Conservation (phyloP, 2,797 vertebrate species). For the Gambelia wislizenii region DNA sequence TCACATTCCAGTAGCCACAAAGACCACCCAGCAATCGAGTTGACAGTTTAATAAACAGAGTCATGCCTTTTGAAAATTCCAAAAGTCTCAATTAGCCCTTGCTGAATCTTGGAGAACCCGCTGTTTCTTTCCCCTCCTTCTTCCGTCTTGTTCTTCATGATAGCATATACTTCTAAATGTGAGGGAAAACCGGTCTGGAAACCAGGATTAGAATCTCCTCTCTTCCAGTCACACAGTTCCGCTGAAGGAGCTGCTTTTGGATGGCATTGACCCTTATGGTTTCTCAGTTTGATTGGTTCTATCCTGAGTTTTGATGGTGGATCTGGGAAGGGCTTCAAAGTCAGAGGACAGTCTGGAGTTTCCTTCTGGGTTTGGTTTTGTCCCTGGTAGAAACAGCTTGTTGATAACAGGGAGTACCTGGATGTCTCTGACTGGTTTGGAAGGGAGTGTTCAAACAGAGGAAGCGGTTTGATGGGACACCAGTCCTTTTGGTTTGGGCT, state of each 20-base stretch:
- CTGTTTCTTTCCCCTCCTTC: accelerated
- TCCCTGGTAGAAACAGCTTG: background rate
- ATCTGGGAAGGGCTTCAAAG: background rate
- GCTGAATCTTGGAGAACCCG: background rate
- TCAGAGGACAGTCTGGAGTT: background rate
- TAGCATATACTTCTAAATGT: background rate
- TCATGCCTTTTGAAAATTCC: background rate
- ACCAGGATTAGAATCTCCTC: background rate
- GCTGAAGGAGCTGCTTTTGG: background rate
- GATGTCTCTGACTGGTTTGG: background rate
- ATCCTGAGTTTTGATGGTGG: background rate
- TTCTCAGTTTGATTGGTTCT: background rate
- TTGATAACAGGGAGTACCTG: accelerated
- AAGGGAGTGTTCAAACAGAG: no score
- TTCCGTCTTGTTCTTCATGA: background rate
- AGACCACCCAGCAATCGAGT: background rate
- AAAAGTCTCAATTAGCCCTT: background rate
- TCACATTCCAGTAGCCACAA: background rate
- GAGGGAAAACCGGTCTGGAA: background rate
- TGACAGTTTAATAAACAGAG: background rate
- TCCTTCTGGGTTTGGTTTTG: background rate
- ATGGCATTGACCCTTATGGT: no score
- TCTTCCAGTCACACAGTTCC: no score
- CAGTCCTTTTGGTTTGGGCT: background rate
- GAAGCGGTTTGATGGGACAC: background rate